phyloP scores from a whole-genome alignment of 1,140 invertebrate species.

The Eumeta japonica region DNA sequence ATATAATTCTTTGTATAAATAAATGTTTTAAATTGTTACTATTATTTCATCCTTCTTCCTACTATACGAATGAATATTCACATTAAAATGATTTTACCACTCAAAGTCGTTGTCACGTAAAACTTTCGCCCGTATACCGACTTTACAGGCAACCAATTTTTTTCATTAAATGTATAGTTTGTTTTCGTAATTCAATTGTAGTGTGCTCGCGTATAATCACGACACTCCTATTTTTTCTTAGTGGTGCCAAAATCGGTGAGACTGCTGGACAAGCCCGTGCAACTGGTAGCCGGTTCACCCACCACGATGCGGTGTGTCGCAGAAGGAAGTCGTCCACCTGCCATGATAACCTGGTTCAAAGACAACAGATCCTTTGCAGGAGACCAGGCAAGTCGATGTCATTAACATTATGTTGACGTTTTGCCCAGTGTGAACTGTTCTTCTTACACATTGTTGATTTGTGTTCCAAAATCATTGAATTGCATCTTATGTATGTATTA shows the following conservation, averaged over 20 bases:
- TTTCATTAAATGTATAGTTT: too few species aligned
- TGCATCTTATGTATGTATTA: not conserved
- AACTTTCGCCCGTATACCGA: too few species aligned
- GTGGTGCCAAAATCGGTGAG: slow-evolving; percentile 74
- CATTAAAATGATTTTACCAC: too few species aligned
- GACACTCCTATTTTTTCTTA: too few species aligned
- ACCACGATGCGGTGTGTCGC: slow-evolving; percentile 75
- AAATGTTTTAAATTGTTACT: too few species aligned
- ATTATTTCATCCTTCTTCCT: too few species aligned
- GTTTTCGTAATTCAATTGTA: too few species aligned
- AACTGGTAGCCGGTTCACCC: slow-evolving; percentile 71
- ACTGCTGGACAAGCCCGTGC: slow-evolving; percentile 67
- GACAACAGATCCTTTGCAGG: slow-evolving; percentile 68
- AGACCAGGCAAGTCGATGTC: slow-evolving; percentile 61
- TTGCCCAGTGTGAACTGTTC: not conserved
- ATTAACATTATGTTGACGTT: not conserved
- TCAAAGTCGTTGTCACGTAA: too few species aligned
- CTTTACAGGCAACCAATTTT: too few species aligned
- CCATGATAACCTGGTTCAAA: slow-evolving; percentile 77
- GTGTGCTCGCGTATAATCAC: too few species aligned
- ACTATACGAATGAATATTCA: too few species aligned
- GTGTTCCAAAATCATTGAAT: not conserved
- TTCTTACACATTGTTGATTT: not conserved
- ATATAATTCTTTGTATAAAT: too few species aligned
- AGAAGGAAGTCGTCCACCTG: slow-evolving; percentile 77